Conservation (phyloP, 1,140 invertebrate species). For the Ladona fulva region DNA sequence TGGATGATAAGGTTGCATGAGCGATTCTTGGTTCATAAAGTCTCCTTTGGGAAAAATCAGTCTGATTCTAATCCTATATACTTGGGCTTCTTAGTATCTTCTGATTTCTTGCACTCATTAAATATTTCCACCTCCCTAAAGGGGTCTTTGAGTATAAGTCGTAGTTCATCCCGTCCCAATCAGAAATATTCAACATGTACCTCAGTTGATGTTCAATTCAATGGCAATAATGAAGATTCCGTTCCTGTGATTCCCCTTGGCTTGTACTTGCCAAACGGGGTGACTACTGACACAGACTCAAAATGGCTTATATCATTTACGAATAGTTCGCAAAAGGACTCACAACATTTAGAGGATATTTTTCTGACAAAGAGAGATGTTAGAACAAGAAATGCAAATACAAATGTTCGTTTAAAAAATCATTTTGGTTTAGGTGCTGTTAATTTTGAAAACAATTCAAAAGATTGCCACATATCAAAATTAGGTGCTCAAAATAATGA, state of each 20-base stretch:
- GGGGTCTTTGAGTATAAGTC: background rate
- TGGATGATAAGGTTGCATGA: too few relatives aligned
- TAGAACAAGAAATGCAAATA: too few relatives aligned
- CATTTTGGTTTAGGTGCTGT: too few relatives aligned
- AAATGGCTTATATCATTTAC: background rate
- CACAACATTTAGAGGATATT: background rate
- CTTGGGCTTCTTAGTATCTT: background rate
- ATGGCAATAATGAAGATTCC: conserved; percentile 1
- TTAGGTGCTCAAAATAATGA: too few relatives aligned
- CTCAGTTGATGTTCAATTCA: background rate
- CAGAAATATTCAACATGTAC: conserved; percentile 1
- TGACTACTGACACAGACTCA: background rate
- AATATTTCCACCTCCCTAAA: background rate
- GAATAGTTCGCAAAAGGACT: background rate
- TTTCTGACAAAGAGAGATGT: background rate
- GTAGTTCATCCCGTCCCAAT: background rate
- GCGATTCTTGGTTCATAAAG: too few relatives aligned
- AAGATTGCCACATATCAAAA: too few relatives aligned
- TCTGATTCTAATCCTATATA: background rate
- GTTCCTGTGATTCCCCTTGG: background rate
- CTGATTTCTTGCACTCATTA: background rate
- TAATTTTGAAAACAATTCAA: too few relatives aligned
- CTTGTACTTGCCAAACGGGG: background rate
- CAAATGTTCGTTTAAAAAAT: too few relatives aligned
- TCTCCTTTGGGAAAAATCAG: too few relatives aligned